Conservation (phyloP, 2,888 invertebrate genomes). For the Oligia latruncula region DNA sequence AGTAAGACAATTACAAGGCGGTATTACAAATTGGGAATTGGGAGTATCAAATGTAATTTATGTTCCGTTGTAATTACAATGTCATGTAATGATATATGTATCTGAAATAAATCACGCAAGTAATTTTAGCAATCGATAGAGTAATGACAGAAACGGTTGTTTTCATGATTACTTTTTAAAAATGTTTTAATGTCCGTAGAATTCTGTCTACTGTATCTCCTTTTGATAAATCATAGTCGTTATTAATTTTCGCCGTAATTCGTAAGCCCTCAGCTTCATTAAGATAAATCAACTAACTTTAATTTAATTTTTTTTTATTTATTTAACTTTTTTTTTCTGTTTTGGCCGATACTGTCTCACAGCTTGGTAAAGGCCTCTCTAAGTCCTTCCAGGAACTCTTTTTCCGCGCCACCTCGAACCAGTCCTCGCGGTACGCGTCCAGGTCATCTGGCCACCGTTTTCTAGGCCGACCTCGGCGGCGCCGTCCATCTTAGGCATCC, state of each 20-base stretch:
- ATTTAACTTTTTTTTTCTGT: too few relatives aligned
- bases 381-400: too few relatives aligned
- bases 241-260: neutral
- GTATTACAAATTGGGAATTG: slow-evolving; percentile 19
- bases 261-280: neutral
- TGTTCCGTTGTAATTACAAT: slow-evolving; percentile 40
- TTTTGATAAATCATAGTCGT: neutral
- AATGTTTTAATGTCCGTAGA: neutral
- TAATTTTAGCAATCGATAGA: slow-evolving; percentile 10
- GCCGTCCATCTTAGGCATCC: too few relatives aligned
- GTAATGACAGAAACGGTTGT: neutral
- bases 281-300: neutral
- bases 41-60: slow-evolving; percentile 35
- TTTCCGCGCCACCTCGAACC: too few relatives aligned
- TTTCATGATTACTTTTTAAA: slow-evolving; percentile 1
- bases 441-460: too few relatives aligned
- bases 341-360: too few relatives aligned
- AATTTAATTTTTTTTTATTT: neutral
- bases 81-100: slow-evolving; percentile 34
- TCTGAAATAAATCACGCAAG: slow-evolving; percentile 36
- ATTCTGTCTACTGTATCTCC: neutral
- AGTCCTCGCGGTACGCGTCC: too few relatives aligned
- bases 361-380: too few relatives aligned
- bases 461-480: too few relatives aligned
- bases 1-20: slow-evolving; percentile 6